phyloP scores from a whole-genome alignment of 1,140 invertebrate species.

The Cydia pomonella region DNA sequence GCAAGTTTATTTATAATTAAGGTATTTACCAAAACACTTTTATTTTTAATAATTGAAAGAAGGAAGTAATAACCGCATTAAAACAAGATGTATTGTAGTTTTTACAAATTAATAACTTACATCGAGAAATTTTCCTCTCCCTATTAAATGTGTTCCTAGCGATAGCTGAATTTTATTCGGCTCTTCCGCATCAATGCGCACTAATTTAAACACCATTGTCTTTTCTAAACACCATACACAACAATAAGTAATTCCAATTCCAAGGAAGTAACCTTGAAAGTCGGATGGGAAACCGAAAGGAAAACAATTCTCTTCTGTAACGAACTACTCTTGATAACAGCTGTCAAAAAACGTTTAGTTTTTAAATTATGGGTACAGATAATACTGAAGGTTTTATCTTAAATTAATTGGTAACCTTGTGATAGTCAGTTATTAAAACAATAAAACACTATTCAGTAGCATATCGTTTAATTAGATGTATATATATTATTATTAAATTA shows the following conservation, averaged over 20 bases:
- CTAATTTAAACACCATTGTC: slow-evolving; percentile 62
- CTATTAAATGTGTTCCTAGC: slow-evolving; percentile 58
- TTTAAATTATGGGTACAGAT: neutral
- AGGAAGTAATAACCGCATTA: neutral
- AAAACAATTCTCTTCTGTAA: neutral
- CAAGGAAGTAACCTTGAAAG: neutral
- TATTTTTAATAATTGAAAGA: no score
- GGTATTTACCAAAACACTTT: neutral
- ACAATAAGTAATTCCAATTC: neutral
- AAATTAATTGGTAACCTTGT: no score
- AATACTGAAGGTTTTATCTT: no score
- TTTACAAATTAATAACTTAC: slow-evolving; percentile 48
- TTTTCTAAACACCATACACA: neutral
- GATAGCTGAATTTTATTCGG: slow-evolving; percentile 57
- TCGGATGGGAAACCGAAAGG: neutral
- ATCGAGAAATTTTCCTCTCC: slow-evolving; percentile 59
- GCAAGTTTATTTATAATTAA: neutral
- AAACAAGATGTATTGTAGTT: neutral
- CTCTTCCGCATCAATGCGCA: slow-evolving; percentile 52
- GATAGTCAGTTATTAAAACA: no score
- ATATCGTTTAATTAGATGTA: no score
- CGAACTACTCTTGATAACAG: neutral
- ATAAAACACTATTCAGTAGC: no score
- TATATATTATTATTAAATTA: no score
- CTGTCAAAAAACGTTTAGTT: slow-evolving; percentile 2